phyloP scores from a whole-genome alignment of 2,888 invertebrate species.

The Cactoblastis cactorum region DNA sequence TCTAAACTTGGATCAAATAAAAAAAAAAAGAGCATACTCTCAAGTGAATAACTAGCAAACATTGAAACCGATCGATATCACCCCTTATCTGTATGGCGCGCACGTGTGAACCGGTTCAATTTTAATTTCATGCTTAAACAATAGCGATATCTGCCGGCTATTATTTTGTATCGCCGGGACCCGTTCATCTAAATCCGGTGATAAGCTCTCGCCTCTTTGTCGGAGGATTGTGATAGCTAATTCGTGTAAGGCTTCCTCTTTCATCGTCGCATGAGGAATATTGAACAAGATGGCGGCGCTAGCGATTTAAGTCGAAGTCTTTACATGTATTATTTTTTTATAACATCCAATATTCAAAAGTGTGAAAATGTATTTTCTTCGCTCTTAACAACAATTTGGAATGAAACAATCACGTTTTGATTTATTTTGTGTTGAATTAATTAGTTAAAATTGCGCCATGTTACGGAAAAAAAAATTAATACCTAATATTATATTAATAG shows the following conservation, averaged over 20 bases:
- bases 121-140: slow-evolving; percentile 80
- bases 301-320: background rate
- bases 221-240: slow-evolving; percentile 67
- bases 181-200: slow-evolving; percentile 76
- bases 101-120: slow-evolving; percentile 79
- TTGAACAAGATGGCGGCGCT: background rate
- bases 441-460: too few relatives aligned
- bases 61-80: slow-evolving; percentile 48
- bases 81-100: slow-evolving; percentile 73
- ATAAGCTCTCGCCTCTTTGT: slow-evolving; percentile 73
- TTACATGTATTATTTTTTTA: too few relatives aligned
- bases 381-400: too few relatives aligned
- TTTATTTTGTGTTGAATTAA: too few relatives aligned
- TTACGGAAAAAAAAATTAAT: too few relatives aligned
- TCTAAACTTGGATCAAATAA: slow-evolving; percentile 51
- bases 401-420: too few relatives aligned
- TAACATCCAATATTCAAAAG: too few relatives aligned
- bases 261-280: slow-evolving; percentile 9
- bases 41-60: slow-evolving; percentile 58
- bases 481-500: too few relatives aligned
- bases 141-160: slow-evolving; percentile 76
- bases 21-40: slow-evolving; percentile 71
- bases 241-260: slow-evolving; percentile 42
- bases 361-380: too few relatives aligned
- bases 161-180: slow-evolving; percentile 75